Base-by-base conservation (phyloP, 30 jellyfish, hydroid and myxozoan species). In the Rhopilema esculentum region DNA sequence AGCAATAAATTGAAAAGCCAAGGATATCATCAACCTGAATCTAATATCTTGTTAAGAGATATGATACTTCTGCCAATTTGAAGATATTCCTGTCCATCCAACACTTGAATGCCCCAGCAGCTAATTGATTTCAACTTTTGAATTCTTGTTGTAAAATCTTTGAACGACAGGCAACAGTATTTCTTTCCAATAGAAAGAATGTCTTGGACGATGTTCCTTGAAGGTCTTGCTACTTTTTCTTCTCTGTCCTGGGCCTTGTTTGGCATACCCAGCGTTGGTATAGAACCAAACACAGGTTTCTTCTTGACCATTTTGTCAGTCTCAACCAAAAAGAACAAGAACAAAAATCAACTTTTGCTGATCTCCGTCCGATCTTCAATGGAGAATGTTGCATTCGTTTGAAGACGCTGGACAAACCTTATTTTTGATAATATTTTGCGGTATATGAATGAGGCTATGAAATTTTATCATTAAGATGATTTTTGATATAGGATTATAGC, bases 201-300 rank as follows among this genome's bases (percentile, higher is more conserved):
- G 57, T 40, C 57, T 40, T 40, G 57, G 57, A 40, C 57, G 57
- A 40, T 40, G 57, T 12, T 40, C 57, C 57, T 40, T 40, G 57
- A 40, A 40, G 57, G 57, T 40, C 57, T 40, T 6, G 57, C 57
- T 40, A 40, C 57, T 40, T 40, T 40, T 40, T 40, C 57, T 40
- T 40, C 57, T 40, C 57, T 40, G 57, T 40, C 57, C 57, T 40
- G 6, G 57, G 57, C 57, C 57, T 30, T 70, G 12, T 6, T 70
- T 28, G 53, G 81, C 81, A 70, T 70, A 30, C 32, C 4, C 26
- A 70, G 61, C 61, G 24, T 24, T 70, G 81, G 81, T 22, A 70
- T 18, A 19, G 81, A 69, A 70, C 81, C 81, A 70, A 70, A 70
- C 4, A 64, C 27, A 20, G 74, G 74, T 64, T 64, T 64, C 74